Conservation (phyloP, 1,140 invertebrate genomes). For the Drosophila santomea region DNA sequence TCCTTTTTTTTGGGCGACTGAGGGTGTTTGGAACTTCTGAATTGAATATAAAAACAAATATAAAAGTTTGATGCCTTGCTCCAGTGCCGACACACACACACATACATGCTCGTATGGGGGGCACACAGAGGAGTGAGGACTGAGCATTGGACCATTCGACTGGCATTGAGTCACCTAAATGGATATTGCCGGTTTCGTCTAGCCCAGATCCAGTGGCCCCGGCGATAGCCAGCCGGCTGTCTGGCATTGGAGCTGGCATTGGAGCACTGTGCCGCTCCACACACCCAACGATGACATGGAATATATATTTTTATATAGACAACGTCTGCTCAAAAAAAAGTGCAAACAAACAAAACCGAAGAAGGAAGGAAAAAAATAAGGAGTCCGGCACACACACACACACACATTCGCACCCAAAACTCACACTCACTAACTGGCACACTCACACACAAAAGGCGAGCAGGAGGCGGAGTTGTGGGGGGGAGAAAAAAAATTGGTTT, state of each 20-base stretch:
- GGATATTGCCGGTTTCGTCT: constrained; percentile 66
- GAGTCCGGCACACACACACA: constrained; percentile 55
- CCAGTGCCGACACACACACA: constrained; percentile 6
- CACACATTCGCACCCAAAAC: constrained; percentile 26
- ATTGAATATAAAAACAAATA: constrained; percentile 81
- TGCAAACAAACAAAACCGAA: constrained; percentile 75
- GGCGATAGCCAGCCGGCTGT: constrained; percentile 40
- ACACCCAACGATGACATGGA: constrained; percentile 69
- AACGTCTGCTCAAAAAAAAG: constrained; percentile 80
- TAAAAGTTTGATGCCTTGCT: constrained; percentile 70
- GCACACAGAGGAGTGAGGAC: constrained; percentile 4
- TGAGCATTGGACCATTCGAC: constrained; percentile 48
- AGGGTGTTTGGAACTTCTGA: constrained; percentile 59
- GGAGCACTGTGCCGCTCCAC: background rate
- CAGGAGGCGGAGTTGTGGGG: constrained; percentile 60
- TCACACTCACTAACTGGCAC: constrained; percentile 10
- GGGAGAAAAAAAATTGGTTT: constrained; percentile 72
- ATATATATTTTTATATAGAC: constrained; percentile 82
- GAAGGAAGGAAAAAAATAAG: constrained; percentile 59
- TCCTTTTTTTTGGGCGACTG: constrained; percentile 15
- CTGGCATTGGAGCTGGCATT: constrained; percentile 53
- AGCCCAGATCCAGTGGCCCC: constrained; percentile 54
- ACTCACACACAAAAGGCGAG: constrained; percentile 25
- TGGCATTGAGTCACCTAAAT: constrained; percentile 67
- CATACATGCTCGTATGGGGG: background rate